These are phyloP conservation scores for Aphaenogaster rudis DNA, from an alignment of 1,140 invertebrate species.

Conservation along the genomic window DNA sequence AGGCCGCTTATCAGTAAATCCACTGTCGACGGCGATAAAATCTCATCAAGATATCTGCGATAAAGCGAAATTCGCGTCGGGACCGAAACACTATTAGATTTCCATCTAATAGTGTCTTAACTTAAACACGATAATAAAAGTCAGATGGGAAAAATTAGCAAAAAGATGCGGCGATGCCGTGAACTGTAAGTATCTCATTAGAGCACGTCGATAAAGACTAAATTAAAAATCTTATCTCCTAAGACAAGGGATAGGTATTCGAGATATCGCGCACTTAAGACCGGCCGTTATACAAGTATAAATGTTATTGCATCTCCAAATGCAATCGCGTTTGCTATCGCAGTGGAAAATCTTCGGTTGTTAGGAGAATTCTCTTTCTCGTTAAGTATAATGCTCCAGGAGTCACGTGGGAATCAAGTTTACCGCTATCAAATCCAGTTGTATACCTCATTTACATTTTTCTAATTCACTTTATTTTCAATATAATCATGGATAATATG, in stretches of 20 bases:
- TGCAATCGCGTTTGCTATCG: constrained; percentile 37
- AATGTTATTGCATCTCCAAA: constrained; percentile 32
- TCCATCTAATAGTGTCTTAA: neutral
- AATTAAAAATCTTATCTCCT: constrained; percentile 35
- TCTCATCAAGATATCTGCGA: constrained; percentile 2
- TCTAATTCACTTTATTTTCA: constrained; percentile 1
- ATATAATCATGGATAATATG: neutral
- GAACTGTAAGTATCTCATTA: constrained; percentile 19
- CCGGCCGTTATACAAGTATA: neutral
- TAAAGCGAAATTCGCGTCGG: neutral
- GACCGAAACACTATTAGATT: neutral
- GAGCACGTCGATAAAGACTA: neutral
- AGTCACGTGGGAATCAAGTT: neutral
- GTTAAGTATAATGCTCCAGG: constrained; percentile 2
- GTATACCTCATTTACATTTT: constrained; percentile 7
- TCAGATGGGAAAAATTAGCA: neutral
- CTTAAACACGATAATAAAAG: neutral
- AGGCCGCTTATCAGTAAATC: neutral
- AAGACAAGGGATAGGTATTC: constrained; percentile 15
- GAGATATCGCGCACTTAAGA: constrained; percentile 32
- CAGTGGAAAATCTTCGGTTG: neutral
- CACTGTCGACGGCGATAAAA: neutral
- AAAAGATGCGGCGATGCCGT: neutral
- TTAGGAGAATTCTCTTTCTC: constrained; percentile 35
- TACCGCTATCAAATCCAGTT: neutral